phyloP scores from a whole-genome alignment of 2,113 vertebrate species.

The Gymnarchus niloticus region DNA sequence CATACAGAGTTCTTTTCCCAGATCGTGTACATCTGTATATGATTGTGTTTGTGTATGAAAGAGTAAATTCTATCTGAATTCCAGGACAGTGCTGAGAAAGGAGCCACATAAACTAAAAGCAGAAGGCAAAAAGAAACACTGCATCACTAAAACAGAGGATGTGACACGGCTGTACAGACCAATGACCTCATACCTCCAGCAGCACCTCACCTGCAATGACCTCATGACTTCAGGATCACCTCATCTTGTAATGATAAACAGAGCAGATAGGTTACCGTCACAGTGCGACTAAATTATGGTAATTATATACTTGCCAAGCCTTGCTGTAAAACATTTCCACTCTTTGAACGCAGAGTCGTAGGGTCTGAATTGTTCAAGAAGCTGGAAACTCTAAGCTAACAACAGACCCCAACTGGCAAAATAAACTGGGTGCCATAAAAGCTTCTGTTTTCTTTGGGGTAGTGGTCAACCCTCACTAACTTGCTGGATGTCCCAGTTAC shows the following conservation, averaged over 20 bases:
- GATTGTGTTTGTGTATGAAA: background rate
- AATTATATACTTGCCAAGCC: background rate
- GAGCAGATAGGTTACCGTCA: background rate
- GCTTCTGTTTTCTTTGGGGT: background rate
- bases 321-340: background rate
- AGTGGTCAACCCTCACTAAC: background rate
- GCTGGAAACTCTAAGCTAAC: background rate
- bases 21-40: background rate
- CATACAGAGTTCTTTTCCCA: conserved; percentile 20
- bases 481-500: background rate
- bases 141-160: background rate
- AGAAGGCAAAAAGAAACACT: background rate
- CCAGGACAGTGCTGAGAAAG: background rate
- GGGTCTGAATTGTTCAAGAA: background rate
- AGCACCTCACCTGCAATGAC: background rate
- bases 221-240: background rate
- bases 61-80: background rate
- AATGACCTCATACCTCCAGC: background rate
- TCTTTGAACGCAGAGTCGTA: background rate
- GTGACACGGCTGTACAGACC: background rate
- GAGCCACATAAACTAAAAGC: background rate
- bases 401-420: background rate
- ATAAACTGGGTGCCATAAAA: background rate
- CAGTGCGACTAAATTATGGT: background rate
- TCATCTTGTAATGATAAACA: background rate